Percentiles rank a stretch among this genome's conserved stretches.
Conservation (phyloP, 2,888 invertebrate genomes). For the Zygaena filipendulae region DNA sequence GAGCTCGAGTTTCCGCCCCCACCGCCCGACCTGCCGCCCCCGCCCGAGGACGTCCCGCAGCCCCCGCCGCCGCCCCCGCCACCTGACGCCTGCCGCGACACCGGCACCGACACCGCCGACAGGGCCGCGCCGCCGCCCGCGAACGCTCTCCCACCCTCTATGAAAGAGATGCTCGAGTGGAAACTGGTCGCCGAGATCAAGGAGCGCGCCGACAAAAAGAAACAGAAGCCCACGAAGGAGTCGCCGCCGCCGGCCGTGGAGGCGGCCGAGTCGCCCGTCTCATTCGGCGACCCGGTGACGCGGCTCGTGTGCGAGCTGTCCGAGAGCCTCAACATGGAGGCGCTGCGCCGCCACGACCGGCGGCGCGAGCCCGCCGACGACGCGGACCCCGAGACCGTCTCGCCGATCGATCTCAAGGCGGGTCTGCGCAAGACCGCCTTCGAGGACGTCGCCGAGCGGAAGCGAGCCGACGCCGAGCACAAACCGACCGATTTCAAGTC, state of each 20-base stretch:
- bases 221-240: slow-evolving; percentile 57
- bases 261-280: slow-evolving; percentile 25
- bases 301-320: slow-evolving; percentile 87
- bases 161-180: slow-evolving; percentile 86
- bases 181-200: slow-evolving; percentile 87
- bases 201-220: slow-evolving; percentile 77
- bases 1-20: slow-evolving; percentile 92
- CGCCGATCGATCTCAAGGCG: slow-evolving; percentile 60
- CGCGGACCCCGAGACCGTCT: slow-evolving; percentile 30
- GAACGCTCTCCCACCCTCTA: slow-evolving; percentile 69
- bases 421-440: slow-evolving; percentile 53
- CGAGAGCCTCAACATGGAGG: slow-evolving; percentile 81
- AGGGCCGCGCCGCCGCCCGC: slow-evolving; percentile 51
- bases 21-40: slow-evolving; percentile 82
- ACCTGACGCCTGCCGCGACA: slow-evolving; percentile 69
- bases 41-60: slow-evolving; percentile 73
- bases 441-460: slow-evolving; percentile 26
- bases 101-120: slow-evolving; percentile 77
- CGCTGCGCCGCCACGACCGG: slow-evolving; percentile 39
- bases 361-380: slow-evolving; percentile 21
- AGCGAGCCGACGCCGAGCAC: slow-evolving; percentile 29
- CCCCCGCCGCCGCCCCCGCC: slow-evolving; percentile 53
- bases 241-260: slow-evolving; percentile 47
- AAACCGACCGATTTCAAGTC: slow-evolving; percentile 68
- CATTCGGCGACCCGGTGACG: slow-evolving; percentile 78